Evolutionary conservation across 2,113 vertebrate species (phyloP), one percentile per base, ranked within the genome.

Genomic region (Chaenogobius annularis): DNA sequence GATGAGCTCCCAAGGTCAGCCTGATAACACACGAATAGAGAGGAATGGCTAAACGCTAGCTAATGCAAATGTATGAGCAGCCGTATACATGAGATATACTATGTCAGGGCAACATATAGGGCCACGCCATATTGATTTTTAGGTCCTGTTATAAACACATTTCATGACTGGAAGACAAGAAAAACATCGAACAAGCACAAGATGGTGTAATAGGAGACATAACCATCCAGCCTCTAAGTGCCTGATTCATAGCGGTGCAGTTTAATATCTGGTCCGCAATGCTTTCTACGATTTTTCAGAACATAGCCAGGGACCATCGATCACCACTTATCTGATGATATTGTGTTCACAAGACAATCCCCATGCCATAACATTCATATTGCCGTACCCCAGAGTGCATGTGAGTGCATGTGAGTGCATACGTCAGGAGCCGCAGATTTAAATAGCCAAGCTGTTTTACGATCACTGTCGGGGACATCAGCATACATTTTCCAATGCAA

Each of bases 181-280:
- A 37, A 62, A 76, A 63, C 56, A 67, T 55, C 52, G 46, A 67
- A 52, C 35, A 23, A 13, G 56, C 26, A 73, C 20, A 56, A 40
- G 72, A 75, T n/a, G 59, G 54, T 80, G 85, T 81, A 90, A 89
- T 1, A 26, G 44, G 79, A 86, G 65, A 85, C 64, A 59, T 55
- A 65, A 52, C 55, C 35, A 71, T 66, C 65, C 77, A 72, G 64
- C 79, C 20, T 83, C 83, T 83, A 88, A 88, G 82, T 75, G 82
- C 79, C 69, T 88, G 83, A 89, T 86, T 88, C 83, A 89, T 81
- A 70, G 61, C 3, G 72, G 66, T 14, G 56, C 63, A 69, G 48
- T 72, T 69, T 77, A 84, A 77, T 77, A 78, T 84, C 83, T 80
- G 82, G 80, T 84, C 79, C 54, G 68, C 66, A 72, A 75, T 10